These are phyloP conservation scores for Steinernema hermaphroditum DNA, from an alignment of 2,888 invertebrate genomes.

Conservation along the genomic window DNA sequence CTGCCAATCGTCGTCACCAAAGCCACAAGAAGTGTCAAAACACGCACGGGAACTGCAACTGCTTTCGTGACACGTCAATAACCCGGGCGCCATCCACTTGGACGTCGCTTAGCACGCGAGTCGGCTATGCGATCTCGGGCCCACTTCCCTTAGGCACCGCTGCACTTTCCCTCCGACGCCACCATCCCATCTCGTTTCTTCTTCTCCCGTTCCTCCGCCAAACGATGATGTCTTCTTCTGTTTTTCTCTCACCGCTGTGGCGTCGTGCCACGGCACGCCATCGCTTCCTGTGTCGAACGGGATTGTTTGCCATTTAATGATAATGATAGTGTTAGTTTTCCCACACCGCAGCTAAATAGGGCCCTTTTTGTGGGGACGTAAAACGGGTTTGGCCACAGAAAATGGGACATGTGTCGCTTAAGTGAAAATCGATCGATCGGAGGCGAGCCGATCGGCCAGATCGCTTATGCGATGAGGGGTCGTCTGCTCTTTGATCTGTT, in stretches of 20 bases:
- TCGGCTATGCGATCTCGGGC: conserved; percentile 10
- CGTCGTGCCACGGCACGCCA: neutral
- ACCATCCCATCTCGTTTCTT: neutral
- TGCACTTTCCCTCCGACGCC: neutral
- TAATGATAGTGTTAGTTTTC: conserved; percentile 26
- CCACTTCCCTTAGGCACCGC: neutral
- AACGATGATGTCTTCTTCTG: neutral
- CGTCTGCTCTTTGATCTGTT: too few relatives aligned
- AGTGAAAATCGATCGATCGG: too few relatives aligned
- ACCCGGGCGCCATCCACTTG: neutral
- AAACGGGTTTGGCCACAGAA: too few relatives aligned
- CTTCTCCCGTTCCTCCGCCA: neutral
- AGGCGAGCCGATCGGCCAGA: too few relatives aligned
- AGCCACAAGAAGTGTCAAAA: too few relatives aligned
- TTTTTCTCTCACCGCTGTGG: neutral
- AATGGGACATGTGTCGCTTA: too few relatives aligned
- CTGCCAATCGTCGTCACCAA: too few relatives aligned
- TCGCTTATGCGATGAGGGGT: too few relatives aligned
- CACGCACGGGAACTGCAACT: too few relatives aligned
- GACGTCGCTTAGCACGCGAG: neutral
- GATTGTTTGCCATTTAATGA: conserved; percentile 25
- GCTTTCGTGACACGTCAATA: neutral
- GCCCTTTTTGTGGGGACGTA: neutral
- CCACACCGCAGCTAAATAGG: neutral
- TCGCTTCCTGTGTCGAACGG: neutral